phyloP scores from a whole-genome alignment of 2,888 invertebrate genomes.

The Pherbina coryleti region DNA sequence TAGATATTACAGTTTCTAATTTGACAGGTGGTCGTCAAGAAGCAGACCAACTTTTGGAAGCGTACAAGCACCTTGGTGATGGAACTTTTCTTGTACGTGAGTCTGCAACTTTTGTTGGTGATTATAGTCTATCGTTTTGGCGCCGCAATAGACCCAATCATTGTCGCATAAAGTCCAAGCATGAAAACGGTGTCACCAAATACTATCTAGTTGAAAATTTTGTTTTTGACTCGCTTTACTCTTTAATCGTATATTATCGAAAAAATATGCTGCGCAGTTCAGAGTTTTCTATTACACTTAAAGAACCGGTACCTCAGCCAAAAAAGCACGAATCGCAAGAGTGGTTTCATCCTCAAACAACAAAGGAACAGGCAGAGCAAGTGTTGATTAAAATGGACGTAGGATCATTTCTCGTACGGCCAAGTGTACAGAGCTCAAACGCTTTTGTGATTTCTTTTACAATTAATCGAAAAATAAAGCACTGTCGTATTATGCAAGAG shows the following conservation, averaged over 20 bases:
- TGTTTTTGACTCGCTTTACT: conserved; percentile 92
- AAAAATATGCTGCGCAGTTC: conserved; percentile 87
- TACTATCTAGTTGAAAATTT: conserved; percentile 91
- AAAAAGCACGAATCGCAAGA: conserved; percentile 93
- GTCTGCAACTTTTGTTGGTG: conserved; percentile 95
- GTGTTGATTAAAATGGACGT: conserved; percentile 87
- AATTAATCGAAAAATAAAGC: conserved; percentile 92
- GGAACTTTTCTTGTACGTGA: conserved; percentile 94
- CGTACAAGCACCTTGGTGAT: conserved; percentile 86
- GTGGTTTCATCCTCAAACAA: conserved; percentile 90
- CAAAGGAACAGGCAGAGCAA: conserved; percentile 88
- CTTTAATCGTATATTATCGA: conserved; percentile 90
- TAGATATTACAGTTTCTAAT: not conserved
- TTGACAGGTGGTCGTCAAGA: conserved; percentile 77
- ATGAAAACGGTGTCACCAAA: conserved; percentile 88
- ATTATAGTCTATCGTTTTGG: conserved; percentile 96
- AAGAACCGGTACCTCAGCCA: conserved; percentile 94
- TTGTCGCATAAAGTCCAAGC: conserved; percentile 89
- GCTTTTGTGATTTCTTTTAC: conserved; percentile 96
- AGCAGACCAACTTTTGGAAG: conserved; percentile 77
- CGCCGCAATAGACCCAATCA: conserved; percentile 90
- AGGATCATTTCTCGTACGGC: conserved; percentile 94
- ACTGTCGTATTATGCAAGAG: conserved; percentile 94
- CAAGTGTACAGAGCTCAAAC: conserved; percentile 87
- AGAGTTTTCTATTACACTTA: conserved; percentile 88